Base-by-base conservation (phyloP, 2,888 invertebrate species). In the Drosophila monieri region DNA sequence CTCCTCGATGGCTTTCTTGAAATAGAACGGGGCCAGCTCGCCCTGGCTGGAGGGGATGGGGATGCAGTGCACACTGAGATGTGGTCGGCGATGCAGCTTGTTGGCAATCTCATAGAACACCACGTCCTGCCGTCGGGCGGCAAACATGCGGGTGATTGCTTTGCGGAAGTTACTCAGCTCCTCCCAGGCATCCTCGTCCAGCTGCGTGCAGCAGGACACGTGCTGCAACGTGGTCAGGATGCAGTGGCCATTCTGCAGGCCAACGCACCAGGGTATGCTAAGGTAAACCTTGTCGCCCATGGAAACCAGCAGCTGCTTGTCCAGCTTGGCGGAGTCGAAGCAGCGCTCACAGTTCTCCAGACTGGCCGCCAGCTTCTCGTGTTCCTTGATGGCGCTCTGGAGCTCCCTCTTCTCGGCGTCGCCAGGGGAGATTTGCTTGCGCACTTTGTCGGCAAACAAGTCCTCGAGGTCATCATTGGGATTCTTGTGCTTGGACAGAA, bases 1-100 rank as follows among this genome's bases (percentile, higher is more conserved):
- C 90, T 99, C 99, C 84, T 97, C 93, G 61, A 99, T 94, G 0
- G 98, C 99, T 93, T 99, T 99, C 94, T 98, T 98, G 91, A 99
- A 99, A 92, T 98, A 99, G 87, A 99, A 98, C 0, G 98, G 97
- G 3, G 97, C 97, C 92, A 96, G 92, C 84, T 98, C 97, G 1
- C 97, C 97, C 80, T 94, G 93, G 3, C 96, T 95, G 67, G 73
- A 60, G 5, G 77, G 61, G 27, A 90, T 84, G 0, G 99, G 98
- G 9, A 99, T 93, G 92, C 98, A 98, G 86, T 99, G 96, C 52
- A 99, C 93, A 41, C 93, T 93, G 94, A 98, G 95, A 90, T 99
- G 99, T 0, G 97, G 96, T 78, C 94, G 94, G 78, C 93, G 93
- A 69, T 95, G 93, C 23, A 97, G 92, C 85, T 94, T 94, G 83